Evolutionary conservation across 2,888 invertebrate species (phyloP).

Genomic region (Heliconius aoede): DNA sequence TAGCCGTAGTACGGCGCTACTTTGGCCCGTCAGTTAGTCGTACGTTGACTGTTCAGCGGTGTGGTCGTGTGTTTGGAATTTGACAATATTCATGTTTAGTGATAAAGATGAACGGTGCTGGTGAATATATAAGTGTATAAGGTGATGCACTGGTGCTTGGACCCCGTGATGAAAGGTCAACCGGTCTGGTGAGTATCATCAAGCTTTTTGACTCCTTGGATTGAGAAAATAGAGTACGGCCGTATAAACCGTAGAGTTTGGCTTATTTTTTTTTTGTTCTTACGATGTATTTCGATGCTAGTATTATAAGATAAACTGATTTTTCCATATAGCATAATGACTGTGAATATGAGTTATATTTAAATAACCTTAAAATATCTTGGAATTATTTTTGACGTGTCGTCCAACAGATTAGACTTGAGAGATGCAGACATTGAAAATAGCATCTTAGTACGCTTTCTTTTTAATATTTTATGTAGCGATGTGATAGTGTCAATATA

Average conservation of each 20-base stretch:
- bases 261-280: background rate
- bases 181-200: conserved; percentile 79
- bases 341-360: background rate
- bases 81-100: conserved; percentile 68
- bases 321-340: background rate
- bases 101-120: conserved; percentile 75
- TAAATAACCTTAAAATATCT: background rate
- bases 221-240: background rate
- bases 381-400: background rate
- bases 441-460: background rate
- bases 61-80: conserved; percentile 48
- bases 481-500: background rate
- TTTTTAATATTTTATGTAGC: background rate
- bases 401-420: background rate
- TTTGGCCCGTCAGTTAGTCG: conserved; percentile 60
- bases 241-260: background rate
- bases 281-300: background rate
- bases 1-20: conserved; percentile 35
- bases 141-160: conserved; percentile 73
- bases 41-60: conserved; percentile 58
- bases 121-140: conserved; percentile 71
- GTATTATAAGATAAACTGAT: background rate
- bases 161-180: conserved; percentile 78
- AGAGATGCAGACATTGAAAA: conserved; percentile 4
- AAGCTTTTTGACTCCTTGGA: conserved; percentile 52